Conservation (phyloP, 1,140 invertebrate genomes). For the Cheumatopsyche charites region DNA sequence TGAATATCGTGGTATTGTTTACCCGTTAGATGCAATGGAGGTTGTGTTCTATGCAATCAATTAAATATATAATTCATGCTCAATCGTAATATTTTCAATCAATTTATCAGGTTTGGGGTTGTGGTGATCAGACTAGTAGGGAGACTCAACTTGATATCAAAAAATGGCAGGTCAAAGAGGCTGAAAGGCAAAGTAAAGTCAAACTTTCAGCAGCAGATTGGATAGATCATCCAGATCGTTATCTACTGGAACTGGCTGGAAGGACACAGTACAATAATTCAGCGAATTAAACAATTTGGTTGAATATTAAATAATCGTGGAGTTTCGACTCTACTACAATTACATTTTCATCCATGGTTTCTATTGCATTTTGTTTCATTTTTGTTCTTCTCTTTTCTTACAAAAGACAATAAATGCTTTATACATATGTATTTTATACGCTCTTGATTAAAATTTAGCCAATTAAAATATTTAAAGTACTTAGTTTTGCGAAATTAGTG, state of each 20-base stretch:
- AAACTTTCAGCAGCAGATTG: slow-evolving; percentile 85
- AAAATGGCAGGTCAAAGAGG: slow-evolving; percentile 88
- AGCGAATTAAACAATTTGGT: slow-evolving; percentile 39
- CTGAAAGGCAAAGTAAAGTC: slow-evolving; percentile 77
- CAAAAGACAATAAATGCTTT: too few species aligned
- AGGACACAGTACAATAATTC: slow-evolving; percentile 71
- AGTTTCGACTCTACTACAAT: too few species aligned
- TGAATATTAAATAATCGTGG: too few species aligned
- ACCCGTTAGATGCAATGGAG: slow-evolving; percentile 65
- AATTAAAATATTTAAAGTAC: too few species aligned
- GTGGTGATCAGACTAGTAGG: slow-evolving; percentile 73
- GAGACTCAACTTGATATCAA: slow-evolving; percentile 86
- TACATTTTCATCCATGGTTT: too few species aligned
- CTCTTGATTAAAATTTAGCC: too few species aligned
- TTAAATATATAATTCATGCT: neutral
- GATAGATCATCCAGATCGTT: slow-evolving; percentile 90
- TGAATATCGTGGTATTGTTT: slow-evolving; percentile 68
- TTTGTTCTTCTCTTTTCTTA: too few species aligned
- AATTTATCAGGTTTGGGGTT: slow-evolving; percentile 77
- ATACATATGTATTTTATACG: too few species aligned
- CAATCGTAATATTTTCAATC: neutral
- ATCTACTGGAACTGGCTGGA: slow-evolving; percentile 83
- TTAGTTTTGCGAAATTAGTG: too few species aligned
- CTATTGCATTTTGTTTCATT: too few species aligned
- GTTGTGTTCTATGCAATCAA: slow-evolving; percentile 51